Evolutionary conservation across 2,113 vertebrate species (phyloP).

Genomic region (Ciconia stormi): DNA sequence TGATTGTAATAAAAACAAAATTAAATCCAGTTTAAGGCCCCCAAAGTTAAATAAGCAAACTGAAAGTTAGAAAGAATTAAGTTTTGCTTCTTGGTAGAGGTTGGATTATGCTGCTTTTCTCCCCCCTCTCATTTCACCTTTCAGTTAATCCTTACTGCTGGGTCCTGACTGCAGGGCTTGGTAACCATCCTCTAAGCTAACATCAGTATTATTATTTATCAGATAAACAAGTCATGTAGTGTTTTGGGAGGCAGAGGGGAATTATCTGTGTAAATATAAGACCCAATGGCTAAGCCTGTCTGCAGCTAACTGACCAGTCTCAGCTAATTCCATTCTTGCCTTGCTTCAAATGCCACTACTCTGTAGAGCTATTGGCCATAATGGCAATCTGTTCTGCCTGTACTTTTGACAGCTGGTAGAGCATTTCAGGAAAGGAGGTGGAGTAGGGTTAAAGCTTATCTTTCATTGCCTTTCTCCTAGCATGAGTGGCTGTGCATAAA

Average conservation of each 20-base stretch:
- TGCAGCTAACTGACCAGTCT: not conserved
- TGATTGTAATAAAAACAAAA: not conserved
- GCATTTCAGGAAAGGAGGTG: not conserved
- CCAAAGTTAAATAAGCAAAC: not conserved
- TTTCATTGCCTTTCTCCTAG: not conserved
- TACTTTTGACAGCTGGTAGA: not conserved
- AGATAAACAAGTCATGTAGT: not conserved
- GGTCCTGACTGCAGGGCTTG: not conserved
- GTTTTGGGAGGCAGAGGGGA: not conserved
- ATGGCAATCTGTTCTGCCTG: not conserved
- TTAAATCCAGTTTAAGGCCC: not conserved
- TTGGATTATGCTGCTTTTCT: not conserved
- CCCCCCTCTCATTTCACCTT: not conserved
- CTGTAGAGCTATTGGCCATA: not conserved
- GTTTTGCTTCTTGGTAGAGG: not conserved
- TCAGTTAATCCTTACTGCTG: not conserved
- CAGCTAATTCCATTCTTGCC: not conserved
- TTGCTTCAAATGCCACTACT: not conserved
- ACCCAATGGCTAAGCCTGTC: not conserved
- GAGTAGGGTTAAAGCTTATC: not conserved
- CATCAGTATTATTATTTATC: not conserved
- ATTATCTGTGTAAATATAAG: not conserved
- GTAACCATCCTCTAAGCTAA: not conserved
- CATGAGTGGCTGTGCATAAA: not conserved
- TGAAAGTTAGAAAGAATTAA: not conserved